Evolutionary conservation across 2,113 vertebrate genomes (phyloP), one percentile per base, ranked within the genome.

Genomic region (Eublepharis macularius): DNA sequence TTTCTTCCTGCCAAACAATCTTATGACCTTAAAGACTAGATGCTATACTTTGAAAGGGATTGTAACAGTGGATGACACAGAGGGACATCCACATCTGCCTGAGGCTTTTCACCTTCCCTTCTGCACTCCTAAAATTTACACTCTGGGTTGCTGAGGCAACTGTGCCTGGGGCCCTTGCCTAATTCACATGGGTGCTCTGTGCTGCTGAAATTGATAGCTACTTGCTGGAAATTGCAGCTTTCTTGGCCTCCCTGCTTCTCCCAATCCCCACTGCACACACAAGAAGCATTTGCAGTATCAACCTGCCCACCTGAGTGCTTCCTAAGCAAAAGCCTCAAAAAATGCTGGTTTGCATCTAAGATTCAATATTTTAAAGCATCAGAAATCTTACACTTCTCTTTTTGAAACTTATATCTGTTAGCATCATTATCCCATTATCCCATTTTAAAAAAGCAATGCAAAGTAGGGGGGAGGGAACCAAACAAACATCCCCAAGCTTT

Each of bases 271-370:
- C 69, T 80, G 66, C 68, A 65, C 39, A n/a, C 41, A 11, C 41
- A 65, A 72, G 39, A 85, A 73, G 60, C 4, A 29, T 32, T 85
- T 70, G 21, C 39, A 73, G 60, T 45, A 57, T 26, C 11, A 87
- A 89, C 85, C 41, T 1, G 6, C 79, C 47, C 29, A 11, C 82
- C 89, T 78, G 24, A 3, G 24, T 75, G 66, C 34, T 85, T 84
- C 60, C 72, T 32, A 80, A 57, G n/a, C 54, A 85, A 1, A 2
- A 2, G 69, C 36, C 79, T 83, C 91, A 84, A 76, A 70, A 1
- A n/a, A 26, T 34, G 75, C 9, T 82, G 72, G 24, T 78, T 72
- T 83, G 85, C 83, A 79, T 51, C 74, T 68, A 83, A 0, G 21
- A 41, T 83, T 70, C 9, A 51, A 73, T 49, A 11, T 9, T 79